phyloP scores from a whole-genome alignment of 2,113 vertebrate species.

The Lasiurus cinereus region DNA sequence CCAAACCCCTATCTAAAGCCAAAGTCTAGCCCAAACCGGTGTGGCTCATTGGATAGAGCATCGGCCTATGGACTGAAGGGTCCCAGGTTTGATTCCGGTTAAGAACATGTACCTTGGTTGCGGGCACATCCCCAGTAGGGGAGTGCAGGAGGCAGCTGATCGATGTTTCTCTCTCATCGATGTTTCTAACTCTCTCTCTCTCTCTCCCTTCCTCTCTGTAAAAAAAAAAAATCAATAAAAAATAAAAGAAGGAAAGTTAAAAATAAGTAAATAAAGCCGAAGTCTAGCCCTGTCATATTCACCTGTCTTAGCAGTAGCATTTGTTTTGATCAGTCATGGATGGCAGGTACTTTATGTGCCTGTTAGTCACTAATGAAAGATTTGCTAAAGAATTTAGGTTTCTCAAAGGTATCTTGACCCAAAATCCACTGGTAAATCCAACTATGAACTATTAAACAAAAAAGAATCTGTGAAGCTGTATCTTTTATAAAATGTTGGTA shows the following conservation, averaged over 20 bases:
- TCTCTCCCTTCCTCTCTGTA: too few relatives aligned
- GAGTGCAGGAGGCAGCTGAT: too few relatives aligned
- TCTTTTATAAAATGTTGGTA: constrained; percentile 46
- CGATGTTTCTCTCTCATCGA: too few relatives aligned
- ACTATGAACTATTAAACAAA: neutral
- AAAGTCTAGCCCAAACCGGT: neutral
- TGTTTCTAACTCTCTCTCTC: too few relatives aligned
- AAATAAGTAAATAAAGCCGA: too few relatives aligned
- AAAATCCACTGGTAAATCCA: constrained; percentile 39
- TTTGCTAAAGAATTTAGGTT: constrained; percentile 30
- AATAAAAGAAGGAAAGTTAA: too few relatives aligned
- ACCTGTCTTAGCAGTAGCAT: neutral
- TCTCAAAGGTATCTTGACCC: constrained; percentile 11
- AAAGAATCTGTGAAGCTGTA: neutral
- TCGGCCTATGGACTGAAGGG: too few relatives aligned
- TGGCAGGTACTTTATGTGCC: neutral
- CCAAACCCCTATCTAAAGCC: neutral
- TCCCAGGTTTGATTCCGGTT: too few relatives aligned
- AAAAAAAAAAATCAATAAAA: too few relatives aligned
- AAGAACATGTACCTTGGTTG: too few relatives aligned
- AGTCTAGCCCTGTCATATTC: neutral
- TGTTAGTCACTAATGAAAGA: constrained; percentile 28
- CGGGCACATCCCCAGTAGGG: too few relatives aligned
- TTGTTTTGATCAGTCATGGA: neutral
- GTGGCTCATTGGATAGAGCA: too few relatives aligned